Conservation (phyloP, 2,888 invertebrate species). For the Leptinotarsa tumamoca region DNA sequence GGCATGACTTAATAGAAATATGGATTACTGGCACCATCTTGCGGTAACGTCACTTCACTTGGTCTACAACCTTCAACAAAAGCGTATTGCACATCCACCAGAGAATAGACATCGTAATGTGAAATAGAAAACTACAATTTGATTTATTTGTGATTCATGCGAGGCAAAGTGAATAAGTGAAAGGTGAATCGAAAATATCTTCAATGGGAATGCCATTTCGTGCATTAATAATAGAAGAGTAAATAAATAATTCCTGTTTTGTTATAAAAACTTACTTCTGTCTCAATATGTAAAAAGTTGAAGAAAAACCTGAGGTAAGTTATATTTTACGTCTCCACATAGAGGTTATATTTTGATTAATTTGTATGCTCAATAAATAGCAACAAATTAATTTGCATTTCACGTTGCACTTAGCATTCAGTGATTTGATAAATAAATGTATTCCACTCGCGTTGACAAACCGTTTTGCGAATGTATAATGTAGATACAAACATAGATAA, state of each 20-base stretch:
- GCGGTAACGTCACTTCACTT: too few species aligned
- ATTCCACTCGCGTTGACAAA: conserved; percentile 36
- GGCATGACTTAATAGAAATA: too few species aligned
- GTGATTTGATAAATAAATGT: conserved; percentile 41
- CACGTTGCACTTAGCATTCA: conserved; percentile 48
- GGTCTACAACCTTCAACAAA: too few species aligned
- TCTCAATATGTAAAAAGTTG: conserved; percentile 38
- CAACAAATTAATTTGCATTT: conserved; percentile 51
- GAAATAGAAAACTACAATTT: neutral
- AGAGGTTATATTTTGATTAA: conserved; percentile 43
- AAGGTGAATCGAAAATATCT: conserved; percentile 14
- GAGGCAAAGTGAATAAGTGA: neutral
- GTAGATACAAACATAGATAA: conserved; percentile 7
- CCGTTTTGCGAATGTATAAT: conserved; percentile 37
- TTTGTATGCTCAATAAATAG: conserved; percentile 45
- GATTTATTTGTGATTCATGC: neutral
- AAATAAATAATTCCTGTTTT: neutral
- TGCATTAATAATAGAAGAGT: neutral
- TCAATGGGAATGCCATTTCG: neutral
- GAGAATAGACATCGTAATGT: too few species aligned
- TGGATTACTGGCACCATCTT: too few species aligned
- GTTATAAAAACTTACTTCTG: neutral
- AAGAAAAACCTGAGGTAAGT: conserved; percentile 29
- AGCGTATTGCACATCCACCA: too few species aligned
- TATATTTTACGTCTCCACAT: conserved; percentile 11